Evolutionary conservation across 1,140 invertebrate species (phyloP).

Genomic region (Cotesia vestalis): DNA sequence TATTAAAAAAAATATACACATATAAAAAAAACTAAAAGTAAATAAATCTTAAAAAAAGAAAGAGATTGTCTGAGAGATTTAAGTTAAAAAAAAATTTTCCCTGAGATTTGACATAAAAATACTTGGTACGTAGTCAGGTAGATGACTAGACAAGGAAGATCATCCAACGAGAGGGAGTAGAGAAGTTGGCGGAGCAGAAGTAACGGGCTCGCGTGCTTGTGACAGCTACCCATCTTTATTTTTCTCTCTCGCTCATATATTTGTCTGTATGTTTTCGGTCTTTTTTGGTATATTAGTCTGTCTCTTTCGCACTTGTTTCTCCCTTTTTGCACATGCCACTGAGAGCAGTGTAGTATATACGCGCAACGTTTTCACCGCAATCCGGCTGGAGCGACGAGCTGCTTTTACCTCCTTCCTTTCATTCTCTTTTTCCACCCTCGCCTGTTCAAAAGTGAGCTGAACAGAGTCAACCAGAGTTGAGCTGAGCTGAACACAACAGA

Average conservation of each 20-base stretch:
- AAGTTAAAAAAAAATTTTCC: neutral
- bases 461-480: too few species aligned
- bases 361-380: slow-evolving; percentile 56
- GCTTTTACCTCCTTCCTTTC: slow-evolving; percentile 6
- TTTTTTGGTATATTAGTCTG: slow-evolving; percentile 39
- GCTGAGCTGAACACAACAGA: slow-evolving; percentile 38
- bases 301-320: slow-evolving; percentile 40
- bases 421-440: slow-evolving; percentile 27
- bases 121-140: slow-evolving; percentile 12
- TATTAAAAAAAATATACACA: neutral
- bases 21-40: neutral
- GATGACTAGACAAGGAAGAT: slow-evolving; percentile 39
- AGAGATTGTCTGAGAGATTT: neutral
- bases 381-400: slow-evolving; percentile 42
- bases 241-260: slow-evolving; percentile 33
- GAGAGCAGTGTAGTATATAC: neutral
- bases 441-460: neutral
- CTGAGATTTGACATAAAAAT: slow-evolving; percentile 8
- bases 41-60: neutral
- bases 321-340: slow-evolving; percentile 40
- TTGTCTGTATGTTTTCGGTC: slow-evolving; percentile 41
- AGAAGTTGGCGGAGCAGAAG: slow-evolving; percentile 63
- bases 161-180: slow-evolving; percentile 48
- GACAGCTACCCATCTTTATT: slow-evolving; percentile 52
- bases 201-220: slow-evolving; percentile 63